Percentiles rank a stretch among this genome's conserved stretches.
phyloP scores from a whole-genome alignment of 2,888 invertebrate genomes.

The Pachliopta kotzebuea region DNA sequence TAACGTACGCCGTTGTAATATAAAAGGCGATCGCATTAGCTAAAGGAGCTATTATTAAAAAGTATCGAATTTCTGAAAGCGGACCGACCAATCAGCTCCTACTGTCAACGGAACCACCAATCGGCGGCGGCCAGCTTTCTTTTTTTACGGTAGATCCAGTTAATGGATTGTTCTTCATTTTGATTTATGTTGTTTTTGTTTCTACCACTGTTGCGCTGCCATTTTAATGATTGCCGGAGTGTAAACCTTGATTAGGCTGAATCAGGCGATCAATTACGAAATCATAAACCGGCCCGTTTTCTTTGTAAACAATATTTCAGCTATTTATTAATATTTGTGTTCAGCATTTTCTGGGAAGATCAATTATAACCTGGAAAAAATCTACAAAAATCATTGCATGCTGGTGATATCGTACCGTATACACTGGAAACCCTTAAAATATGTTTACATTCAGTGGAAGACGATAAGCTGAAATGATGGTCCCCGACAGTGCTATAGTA shows the following conservation, averaged over 20 bases:
- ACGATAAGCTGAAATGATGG: neutral
- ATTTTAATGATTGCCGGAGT: conserved; percentile 30
- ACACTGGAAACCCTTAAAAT: no score
- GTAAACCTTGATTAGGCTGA: conserved; percentile 28
- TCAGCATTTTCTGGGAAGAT: no score
- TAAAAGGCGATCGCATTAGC: conserved; percentile 77
- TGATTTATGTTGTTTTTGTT: conserved; percentile 62
- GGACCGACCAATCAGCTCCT: conserved; percentile 60
- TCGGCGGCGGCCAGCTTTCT: conserved; percentile 50
- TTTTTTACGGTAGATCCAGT: conserved; percentile 70
- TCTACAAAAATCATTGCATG: no score
- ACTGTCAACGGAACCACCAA: conserved; percentile 63
- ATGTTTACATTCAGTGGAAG: no score
- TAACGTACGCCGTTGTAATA: conserved; percentile 65
- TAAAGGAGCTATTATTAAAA: conserved; percentile 80
- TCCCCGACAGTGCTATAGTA: neutral
- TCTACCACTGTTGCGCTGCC: conserved; percentile 37
- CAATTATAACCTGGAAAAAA: no score
- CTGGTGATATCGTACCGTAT: no score
- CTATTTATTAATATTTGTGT: no score
- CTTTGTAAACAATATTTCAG: neutral
- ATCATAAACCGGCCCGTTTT: neutral
- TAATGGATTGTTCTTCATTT: conserved; percentile 79
- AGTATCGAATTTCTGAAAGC: conserved; percentile 77
- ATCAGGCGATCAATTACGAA: conserved; percentile 2